Base-by-base conservation (phyloP, 2,113 vertebrate species). In the Eulacestoma nigropectus region DNA sequence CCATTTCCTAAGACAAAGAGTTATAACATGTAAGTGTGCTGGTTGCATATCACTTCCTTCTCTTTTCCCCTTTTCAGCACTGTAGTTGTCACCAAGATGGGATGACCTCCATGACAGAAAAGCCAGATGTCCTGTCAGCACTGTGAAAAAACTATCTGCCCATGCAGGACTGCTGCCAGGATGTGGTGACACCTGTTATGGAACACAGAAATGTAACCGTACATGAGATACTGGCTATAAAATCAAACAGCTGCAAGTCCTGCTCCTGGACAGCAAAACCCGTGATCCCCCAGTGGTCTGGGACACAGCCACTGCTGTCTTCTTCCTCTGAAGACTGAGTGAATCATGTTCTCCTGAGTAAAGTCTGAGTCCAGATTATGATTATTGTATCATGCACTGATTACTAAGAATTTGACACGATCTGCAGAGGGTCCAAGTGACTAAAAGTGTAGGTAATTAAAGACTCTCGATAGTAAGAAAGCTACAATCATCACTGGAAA, bases 101-200 rank as follows among this genome's bases (percentile, higher is more conserved):
- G 50, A 72, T 23, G 18, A 79, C 5, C 19, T 3, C 2, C 1
- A 0, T 22, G 16, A 33, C 2, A 62, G 56, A 78, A 44, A 32
- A 32, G 47, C 15, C 47, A 86, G 33, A 83, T 32, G 9, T 14
- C 44, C 67, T 27, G 18, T 21, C 32, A 91, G 49, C 35, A 52
- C 3, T 56, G 30, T 60, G 44, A 81, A 53, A 89, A 69, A 72
- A 33, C 14, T 33, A 39, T 64, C 7, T 91, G 41, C 27, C n/a
- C 69, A 35, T 21, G 0, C 1, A 84, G 47, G 41, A 53, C 5
- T 27, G 32, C 14, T 77, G 49, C 46, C 63, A 74, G 55, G 57
- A 65, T 65, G 49, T 69, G 49, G 39, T 56, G 44, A 77, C 25
- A 44, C 27, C 8, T 4, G 0, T 49, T 65, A 49, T 0, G 12